These are phyloP conservation scores for Pogonus chalceus DNA, from an alignment of 1,140 invertebrate species.

Conservation along the genomic window DNA sequence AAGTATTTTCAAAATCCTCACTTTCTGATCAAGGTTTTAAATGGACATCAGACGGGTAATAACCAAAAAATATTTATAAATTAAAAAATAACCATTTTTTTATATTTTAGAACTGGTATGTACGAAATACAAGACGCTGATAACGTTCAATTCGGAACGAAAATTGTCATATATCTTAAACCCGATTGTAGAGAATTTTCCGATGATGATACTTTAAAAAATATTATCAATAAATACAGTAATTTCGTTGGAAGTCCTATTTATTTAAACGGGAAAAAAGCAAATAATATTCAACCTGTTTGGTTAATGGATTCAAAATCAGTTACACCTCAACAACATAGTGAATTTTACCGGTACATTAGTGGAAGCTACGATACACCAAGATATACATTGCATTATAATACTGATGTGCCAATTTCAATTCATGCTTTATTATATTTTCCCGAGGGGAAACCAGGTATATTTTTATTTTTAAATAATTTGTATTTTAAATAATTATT, in stretches of 20 bases:
- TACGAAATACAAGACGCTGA: slow-evolving; percentile 84
- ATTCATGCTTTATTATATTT: slow-evolving; percentile 88
- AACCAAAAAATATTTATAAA: slow-evolving; percentile 9
- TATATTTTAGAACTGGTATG: slow-evolving; percentile 56
- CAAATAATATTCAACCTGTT: slow-evolving; percentile 58
- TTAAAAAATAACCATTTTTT: background rate
- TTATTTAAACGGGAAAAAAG: slow-evolving; percentile 74
- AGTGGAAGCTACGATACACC: slow-evolving; percentile 77
- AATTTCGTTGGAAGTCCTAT: slow-evolving; percentile 94
- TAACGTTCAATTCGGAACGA: slow-evolving; percentile 78
- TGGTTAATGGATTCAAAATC: slow-evolving; percentile 90
- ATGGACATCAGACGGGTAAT: slow-evolving; percentile 85
- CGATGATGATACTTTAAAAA: slow-evolving; percentile 74
- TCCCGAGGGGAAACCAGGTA: slow-evolving; percentile 75
- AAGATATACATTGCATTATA: slow-evolving; percentile 74
- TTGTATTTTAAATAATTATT: background rate
- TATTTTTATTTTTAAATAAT: background rate
- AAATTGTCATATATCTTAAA: slow-evolving; percentile 87
- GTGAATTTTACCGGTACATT: slow-evolving; percentile 85
- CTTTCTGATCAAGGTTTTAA: slow-evolving; percentile 55
- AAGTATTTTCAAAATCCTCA: slow-evolving; percentile 71
- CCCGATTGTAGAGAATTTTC: slow-evolving; percentile 78
- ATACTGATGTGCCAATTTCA: slow-evolving; percentile 82
- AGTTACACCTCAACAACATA: slow-evolving; percentile 75
- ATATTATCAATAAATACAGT: slow-evolving; percentile 91